Percentiles rank a stretch among this genome's conserved stretches.
Conservation (phyloP, 2,888 invertebrate genomes). For the Melikaiella ostensackeni region DNA sequence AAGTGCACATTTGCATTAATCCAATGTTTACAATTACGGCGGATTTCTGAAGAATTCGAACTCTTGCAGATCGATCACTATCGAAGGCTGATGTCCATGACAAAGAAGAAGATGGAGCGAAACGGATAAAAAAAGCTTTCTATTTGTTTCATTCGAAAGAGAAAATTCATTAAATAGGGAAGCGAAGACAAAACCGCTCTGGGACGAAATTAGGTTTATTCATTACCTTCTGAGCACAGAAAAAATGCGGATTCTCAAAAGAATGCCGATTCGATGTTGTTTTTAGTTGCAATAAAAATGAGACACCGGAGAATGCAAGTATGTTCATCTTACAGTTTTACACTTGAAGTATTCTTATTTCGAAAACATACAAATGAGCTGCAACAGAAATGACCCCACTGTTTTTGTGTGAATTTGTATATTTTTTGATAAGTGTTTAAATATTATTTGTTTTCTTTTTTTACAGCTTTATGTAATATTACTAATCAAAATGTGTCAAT, state of each 20-base stretch:
- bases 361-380: too few relatives aligned
- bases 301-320: too few relatives aligned
- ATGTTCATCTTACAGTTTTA: too few relatives aligned
- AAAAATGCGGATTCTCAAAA: too few relatives aligned
- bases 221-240: too few relatives aligned
- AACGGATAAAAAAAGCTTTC: background rate
- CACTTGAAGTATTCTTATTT: too few relatives aligned
- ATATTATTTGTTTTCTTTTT: background rate
- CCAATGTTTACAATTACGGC: constrained; percentile 77
- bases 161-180: background rate
- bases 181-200: too few relatives aligned
- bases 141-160: background rate
- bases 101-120: background rate
- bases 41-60: constrained; percentile 54
- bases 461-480: background rate
- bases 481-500: constrained; percentile 12
- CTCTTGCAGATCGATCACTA: background rate
- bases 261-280: too few relatives aligned
- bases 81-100: background rate
- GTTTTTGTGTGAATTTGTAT: too few relatives aligned
- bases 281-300: too few relatives aligned
- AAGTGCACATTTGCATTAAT: constrained; percentile 78
- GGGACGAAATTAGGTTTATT: too few relatives aligned
- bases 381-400: too few relatives aligned
- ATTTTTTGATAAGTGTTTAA: background rate